Evolutionary conservation across 2,888 invertebrate genomes (phyloP).

Genomic region (Catocala fraxini): DNA sequence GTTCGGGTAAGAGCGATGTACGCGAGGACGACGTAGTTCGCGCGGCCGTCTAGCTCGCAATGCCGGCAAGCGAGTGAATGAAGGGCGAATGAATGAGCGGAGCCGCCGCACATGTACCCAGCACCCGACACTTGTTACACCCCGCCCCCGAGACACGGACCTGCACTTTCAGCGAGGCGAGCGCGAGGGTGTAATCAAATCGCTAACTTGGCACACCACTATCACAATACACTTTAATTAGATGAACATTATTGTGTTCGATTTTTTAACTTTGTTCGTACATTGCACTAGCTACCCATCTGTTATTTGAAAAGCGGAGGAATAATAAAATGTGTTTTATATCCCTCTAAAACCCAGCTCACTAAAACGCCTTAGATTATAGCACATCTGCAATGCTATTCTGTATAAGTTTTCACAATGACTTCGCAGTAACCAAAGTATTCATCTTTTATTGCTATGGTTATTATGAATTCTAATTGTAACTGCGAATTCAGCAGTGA

Average conservation of each 20-base stretch:
- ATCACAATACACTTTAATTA: constrained; percentile 73
- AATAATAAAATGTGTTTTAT: too few relatives aligned
- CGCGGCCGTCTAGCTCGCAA: constrained; percentile 46
- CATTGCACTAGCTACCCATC: constrained; percentile 1
- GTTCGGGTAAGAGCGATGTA: constrained; percentile 22
- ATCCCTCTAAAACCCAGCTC: too few relatives aligned
- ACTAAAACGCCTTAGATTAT: too few relatives aligned
- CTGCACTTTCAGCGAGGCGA: constrained; percentile 63
- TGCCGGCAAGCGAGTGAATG: constrained; percentile 49
- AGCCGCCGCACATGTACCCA: constrained; percentile 68
- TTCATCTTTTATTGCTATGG: too few relatives aligned
- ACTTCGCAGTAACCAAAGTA: too few relatives aligned
- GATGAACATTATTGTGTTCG: constrained; percentile 52
- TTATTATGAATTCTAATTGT: too few relatives aligned
- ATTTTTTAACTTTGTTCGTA: constrained; percentile 29
- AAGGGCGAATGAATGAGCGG: constrained; percentile 55
- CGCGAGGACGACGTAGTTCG: constrained; percentile 33
- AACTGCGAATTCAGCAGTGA: too few relatives aligned
- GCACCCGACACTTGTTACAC: constrained; percentile 81
- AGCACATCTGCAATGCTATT: too few relatives aligned
- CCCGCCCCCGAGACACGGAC: constrained; percentile 72
- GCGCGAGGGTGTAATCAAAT: constrained; percentile 81
- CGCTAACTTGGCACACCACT: constrained; percentile 61
- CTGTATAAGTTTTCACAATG: too few relatives aligned
- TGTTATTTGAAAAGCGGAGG: background rate